These are phyloP conservation scores for Clivina fossor DNA, from an alignment of 2,888 invertebrate species.

Conservation along the genomic window DNA sequence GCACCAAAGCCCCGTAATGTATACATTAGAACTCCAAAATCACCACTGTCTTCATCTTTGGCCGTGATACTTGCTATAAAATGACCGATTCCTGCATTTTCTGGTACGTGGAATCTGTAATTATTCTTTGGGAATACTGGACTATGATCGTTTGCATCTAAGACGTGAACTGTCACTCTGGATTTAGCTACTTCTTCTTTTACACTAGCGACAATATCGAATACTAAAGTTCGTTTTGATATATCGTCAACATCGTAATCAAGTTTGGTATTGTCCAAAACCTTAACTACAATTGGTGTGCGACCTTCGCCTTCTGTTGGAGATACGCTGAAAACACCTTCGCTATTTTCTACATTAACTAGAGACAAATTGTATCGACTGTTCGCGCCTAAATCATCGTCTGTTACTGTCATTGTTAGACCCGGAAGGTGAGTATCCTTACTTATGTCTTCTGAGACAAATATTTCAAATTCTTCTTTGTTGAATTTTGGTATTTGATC, in stretches of 20 bases:
- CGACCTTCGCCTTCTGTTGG: constrained; percentile 70
- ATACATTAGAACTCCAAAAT: constrained; percentile 72
- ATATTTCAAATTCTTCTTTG: constrained; percentile 64
- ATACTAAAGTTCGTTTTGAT: constrained; percentile 61
- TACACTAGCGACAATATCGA: constrained; percentile 67
- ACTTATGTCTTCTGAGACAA: constrained; percentile 76
- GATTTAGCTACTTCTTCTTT: constrained; percentile 61
- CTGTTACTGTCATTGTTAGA: constrained; percentile 71
- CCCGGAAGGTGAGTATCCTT: constrained; percentile 70
- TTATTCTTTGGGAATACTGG: constrained; percentile 67
- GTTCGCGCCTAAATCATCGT: constrained; percentile 73
- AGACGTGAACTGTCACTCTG: constrained; percentile 64
- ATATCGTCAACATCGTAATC: constrained; percentile 71
- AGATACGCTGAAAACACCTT: constrained; percentile 64
- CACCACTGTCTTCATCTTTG: constrained; percentile 71
- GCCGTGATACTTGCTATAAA: constrained; percentile 69
- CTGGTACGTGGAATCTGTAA: constrained; percentile 65
- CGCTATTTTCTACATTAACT: constrained; percentile 61
- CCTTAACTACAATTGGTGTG: constrained; percentile 73
- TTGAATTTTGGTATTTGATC: constrained; percentile 76
- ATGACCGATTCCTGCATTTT: constrained; percentile 64
- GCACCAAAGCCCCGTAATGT: constrained; percentile 77
- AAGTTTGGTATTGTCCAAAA: constrained; percentile 64
- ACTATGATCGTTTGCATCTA: constrained; percentile 79
- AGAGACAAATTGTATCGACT: constrained; percentile 68